phyloP scores from a whole-genome alignment of 2,888 invertebrate species.

The Candidula unifasciata region DNA sequence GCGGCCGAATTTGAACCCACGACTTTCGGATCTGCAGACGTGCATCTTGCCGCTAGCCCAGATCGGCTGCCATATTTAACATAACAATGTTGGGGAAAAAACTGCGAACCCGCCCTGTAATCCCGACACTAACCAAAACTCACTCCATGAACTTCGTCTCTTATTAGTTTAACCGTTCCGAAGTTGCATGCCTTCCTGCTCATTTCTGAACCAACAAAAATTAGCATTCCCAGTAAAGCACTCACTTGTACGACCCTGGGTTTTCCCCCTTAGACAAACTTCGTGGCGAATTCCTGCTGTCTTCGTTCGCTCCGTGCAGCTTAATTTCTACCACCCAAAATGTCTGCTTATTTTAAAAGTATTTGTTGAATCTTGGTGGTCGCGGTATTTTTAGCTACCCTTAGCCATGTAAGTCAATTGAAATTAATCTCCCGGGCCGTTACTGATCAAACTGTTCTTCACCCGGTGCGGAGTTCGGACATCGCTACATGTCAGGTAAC shows the following conservation, averaged over 20 bases:
- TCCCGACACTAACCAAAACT: background rate
- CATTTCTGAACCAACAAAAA: constrained; percentile 22
- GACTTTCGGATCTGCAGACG: too few relatives aligned
- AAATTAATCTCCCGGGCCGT: constrained; percentile 12
- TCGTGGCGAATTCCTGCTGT: constrained; percentile 22
- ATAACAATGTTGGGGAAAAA: background rate
- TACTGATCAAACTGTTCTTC: constrained; percentile 14
- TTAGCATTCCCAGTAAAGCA: constrained; percentile 37
- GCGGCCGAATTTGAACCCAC: too few relatives aligned
- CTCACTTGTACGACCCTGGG: background rate
- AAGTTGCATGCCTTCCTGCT: constrained; percentile 17
- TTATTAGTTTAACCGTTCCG: constrained; percentile 21
- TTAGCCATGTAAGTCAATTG: constrained; percentile 23
- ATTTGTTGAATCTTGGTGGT: constrained; percentile 30
- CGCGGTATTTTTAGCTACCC: constrained; percentile 12
- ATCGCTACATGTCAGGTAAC: too few relatives aligned
- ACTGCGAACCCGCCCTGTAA: background rate
- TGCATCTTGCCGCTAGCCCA: background rate
- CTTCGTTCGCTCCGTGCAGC: constrained; percentile 12
- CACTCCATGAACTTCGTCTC: constrained; percentile 1
- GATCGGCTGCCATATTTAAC: background rate
- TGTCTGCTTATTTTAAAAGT: constrained; percentile 25
- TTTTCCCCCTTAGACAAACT: constrained; percentile 28
- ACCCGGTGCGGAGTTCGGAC: too few relatives aligned
- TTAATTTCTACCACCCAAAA: constrained; percentile 21